Evolutionary conservation across 2,888 invertebrate genomes (phyloP), one percentile per base, ranked within the genome.

Genomic region (Drepana falcataria): DNA sequence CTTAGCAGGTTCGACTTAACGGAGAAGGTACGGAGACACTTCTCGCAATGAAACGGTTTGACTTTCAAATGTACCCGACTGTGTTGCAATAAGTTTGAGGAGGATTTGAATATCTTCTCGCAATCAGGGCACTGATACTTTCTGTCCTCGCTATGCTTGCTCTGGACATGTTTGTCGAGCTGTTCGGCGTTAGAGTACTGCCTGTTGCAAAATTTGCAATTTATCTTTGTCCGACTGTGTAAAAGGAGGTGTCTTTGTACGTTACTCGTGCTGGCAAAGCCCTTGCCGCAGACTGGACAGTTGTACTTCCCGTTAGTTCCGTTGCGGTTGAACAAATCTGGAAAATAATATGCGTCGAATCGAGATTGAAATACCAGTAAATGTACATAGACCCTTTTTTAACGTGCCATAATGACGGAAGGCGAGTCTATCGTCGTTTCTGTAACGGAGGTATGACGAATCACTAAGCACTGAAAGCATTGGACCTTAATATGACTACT

Each of bases 61-160:
- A 72, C 63, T 0, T 52, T 41, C 1, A 73, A 40, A 57, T 83
- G 82, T 0, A 64, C 62, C 0, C 65, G 60, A 35, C 69, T 73
- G 34, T 84, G 82, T 40, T 79, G 80, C 47, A 65, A 64, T 33
- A 83, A 60, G 52, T 82, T 79, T 0, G 79, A 77, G 0, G 71
- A 54, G 0, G 73, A 64, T 34, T 73, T 72, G 21, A 83, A 83
- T 33, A 48, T 53, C 48, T 83, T 81, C 0, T 68, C 65, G 47
- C 84, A 84, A 0, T 59, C 55, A 0, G 71, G 63, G 49, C 83
- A 84, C 0, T 63, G 55, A 21, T 60, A 77, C 0, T 54, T 9
- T 2, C 63, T 61, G 0, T 70, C 59, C 0, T 49, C 49, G 0
- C 61, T 55, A 35, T 83, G 81, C 35, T 9, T 44, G 6, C 3